Evolutionary conservation across 2,888 invertebrate genomes (phyloP).

Genomic region (Gari tellinella): DNA sequence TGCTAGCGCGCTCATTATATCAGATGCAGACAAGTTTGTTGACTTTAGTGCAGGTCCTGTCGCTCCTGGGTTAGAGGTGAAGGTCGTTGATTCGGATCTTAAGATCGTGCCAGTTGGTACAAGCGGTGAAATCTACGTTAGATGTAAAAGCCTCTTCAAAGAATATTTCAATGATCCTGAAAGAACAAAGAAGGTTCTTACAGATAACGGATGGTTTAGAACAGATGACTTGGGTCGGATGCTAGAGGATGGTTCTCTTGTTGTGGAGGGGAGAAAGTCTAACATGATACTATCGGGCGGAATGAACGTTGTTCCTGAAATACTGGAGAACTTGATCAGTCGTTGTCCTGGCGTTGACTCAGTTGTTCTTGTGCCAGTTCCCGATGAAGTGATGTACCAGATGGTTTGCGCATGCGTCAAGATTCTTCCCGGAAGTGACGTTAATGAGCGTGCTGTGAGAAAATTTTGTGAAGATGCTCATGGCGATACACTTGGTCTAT

Average conservation of each 20-base stretch:
- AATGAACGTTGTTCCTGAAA: slow-evolving; percentile 1
- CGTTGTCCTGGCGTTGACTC: slow-evolving; percentile 1
- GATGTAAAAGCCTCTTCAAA: slow-evolving; percentile 14
- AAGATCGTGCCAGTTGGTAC: slow-evolving; percentile 17
- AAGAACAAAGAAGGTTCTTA: slow-evolving; percentile 10
- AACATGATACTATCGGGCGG: slow-evolving; percentile 24
- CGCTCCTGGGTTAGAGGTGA: slow-evolving; percentile 24
- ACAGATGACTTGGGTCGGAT: slow-evolving; percentile 44
- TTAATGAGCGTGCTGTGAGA: background rate
- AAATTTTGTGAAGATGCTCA: slow-evolving; percentile 3
- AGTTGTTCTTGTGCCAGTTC: slow-evolving; percentile 2
- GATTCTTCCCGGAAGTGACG: background rate
- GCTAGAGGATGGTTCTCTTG: slow-evolving; percentile 19
- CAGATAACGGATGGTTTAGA: slow-evolving; percentile 40
- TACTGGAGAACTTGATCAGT: slow-evolving; percentile 2
- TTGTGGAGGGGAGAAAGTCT: slow-evolving; percentile 37
- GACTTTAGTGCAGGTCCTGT: slow-evolving; percentile 31
- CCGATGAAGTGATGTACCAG: slow-evolving; percentile 1
- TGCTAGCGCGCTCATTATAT: background rate
- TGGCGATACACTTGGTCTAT: background rate
- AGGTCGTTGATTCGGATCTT: slow-evolving; percentile 27
- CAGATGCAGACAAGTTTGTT: slow-evolving; percentile 16
- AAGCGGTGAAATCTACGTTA: slow-evolving; percentile 40
- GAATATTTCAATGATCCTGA: slow-evolving; percentile 47
- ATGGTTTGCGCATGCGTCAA: slow-evolving; percentile 9